Conservation (phyloP, 2,888 invertebrate species). For the Choristoneura rosaceana region DNA sequence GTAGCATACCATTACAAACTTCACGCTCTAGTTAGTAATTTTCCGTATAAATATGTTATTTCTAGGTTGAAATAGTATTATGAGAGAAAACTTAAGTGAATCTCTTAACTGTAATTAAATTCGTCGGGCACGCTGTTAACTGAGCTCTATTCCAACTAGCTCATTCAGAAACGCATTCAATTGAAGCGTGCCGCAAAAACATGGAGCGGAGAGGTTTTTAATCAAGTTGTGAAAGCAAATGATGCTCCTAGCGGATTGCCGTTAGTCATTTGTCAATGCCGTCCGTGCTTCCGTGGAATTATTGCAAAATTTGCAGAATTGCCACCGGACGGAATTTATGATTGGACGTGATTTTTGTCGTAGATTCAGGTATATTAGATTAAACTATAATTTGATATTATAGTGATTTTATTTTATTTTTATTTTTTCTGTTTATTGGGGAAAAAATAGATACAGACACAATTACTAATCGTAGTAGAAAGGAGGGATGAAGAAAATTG, state of each 20-base stretch:
- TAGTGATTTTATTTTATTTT: too few species aligned
- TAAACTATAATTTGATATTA: not conserved
- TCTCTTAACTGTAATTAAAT: slow-evolving; percentile 29
- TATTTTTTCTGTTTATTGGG: too few species aligned
- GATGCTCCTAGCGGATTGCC: slow-evolving; percentile 12
- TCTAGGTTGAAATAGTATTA: slow-evolving; percentile 17
- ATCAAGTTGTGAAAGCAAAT: slow-evolving; percentile 34
- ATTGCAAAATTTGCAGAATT: slow-evolving; percentile 27
- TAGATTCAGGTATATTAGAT: not conserved
- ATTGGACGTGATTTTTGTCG: not conserved
- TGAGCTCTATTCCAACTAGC: slow-evolving; percentile 15
- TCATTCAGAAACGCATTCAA: slow-evolving; percentile 24
- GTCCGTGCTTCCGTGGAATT: slow-evolving; percentile 22
- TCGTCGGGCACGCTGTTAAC: slow-evolving; percentile 17
- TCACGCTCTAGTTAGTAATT: not conserved
- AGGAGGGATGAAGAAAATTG: too few species aligned
- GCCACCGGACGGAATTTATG: slow-evolving; percentile 4
- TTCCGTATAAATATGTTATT: slow-evolving; percentile 18
- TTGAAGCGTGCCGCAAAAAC: slow-evolving; percentile 24
- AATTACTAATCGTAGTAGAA: too few species aligned
- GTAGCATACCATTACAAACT: slow-evolving; percentile 10
- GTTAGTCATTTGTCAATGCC: slow-evolving; percentile 27
- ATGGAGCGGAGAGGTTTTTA: slow-evolving; percentile 32
- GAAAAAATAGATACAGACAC: too few species aligned
- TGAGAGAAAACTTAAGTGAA: slow-evolving; percentile 6